Base-by-base conservation (phyloP, 2,888 invertebrate genomes). In the Ferdinandea cuprea region DNA sequence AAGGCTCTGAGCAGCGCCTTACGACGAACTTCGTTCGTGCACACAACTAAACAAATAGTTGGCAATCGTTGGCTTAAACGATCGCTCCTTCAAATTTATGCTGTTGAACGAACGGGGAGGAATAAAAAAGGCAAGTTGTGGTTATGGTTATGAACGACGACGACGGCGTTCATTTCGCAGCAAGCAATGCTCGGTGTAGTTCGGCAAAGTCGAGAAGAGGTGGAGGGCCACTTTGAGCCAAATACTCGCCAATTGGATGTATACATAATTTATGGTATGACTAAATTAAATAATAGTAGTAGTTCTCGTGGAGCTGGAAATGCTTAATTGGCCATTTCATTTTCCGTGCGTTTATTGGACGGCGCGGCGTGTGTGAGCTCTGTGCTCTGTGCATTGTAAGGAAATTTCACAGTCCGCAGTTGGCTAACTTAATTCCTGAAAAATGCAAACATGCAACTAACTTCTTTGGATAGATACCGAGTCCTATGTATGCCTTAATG, bases 111-210 rank as follows among this genome's bases (percentile, higher is more conserved):
- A n/a, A n/a, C n/a, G n/a, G n/a, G n/a, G 13, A 48, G 15, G 30
- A 63, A 25, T 65, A 80, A 65, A 46, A 28, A 71, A 77, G 65
- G 63, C 69, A 74, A 74, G 69, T 79, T 69, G 79, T 65, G 79
- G 84, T 79, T 79, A 84, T 73, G 83, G 83, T 79, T 79, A 84
- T 84, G 87, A 86, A 85, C 86, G n/a, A n/a, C n/a, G n/a, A n/a
- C 86, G 86, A 78, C 86, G 86, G 76, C 77, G 79, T 68, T 72
- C 59, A 66, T 56, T 54, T 37, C 40, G 52, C 61, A 40, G 46
- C 44, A 11, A 25, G 61, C 52, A 25, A 59, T 50, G 46, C 56
- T 30, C 28, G 17, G 30, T 54, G 11, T 17, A 17, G 28, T 25
- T 15, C 21, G 13, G 19, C 40, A 25, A 1, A n/a, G 19, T 28